phyloP scores from a whole-genome alignment of 2,888 invertebrate genomes.

The Drosophila parthenogenetica region DNA sequence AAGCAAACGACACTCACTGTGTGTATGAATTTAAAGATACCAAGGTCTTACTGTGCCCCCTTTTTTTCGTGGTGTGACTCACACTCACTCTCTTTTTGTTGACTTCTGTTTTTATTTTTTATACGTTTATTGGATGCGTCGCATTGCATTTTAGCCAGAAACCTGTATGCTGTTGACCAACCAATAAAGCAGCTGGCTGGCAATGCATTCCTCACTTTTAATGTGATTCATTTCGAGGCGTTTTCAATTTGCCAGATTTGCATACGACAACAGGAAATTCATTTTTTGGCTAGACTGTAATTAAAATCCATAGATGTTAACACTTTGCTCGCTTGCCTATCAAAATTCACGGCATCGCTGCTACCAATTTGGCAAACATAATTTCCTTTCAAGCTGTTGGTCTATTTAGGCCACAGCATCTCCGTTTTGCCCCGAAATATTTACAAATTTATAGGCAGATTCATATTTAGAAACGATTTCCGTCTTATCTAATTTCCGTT shows the following conservation, averaged over 20 bases:
- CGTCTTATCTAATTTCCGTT: slow-evolving; percentile 16
- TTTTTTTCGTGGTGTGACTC: slow-evolving; percentile 10
- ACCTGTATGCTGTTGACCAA: slow-evolving; percentile 9
- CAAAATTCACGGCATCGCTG: slow-evolving; percentile 11
- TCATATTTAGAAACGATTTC: slow-evolving; percentile 12
- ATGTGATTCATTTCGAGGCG: slow-evolving; percentile 19
- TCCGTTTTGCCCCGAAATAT: not conserved
- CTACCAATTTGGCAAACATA: slow-evolving; percentile 41
- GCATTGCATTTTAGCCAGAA: slow-evolving; percentile 23
- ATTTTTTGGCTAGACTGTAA: slow-evolving; percentile 40
- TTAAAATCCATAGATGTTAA: slow-evolving; percentile 41
- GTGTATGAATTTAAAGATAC: slow-evolving; percentile 5
- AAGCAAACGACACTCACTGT: slow-evolving; percentile 14
- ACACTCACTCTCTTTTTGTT: slow-evolving; percentile 10
- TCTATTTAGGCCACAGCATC: not conserved
- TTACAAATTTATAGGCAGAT: not conserved
- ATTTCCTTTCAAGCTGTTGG: slow-evolving; percentile 39
- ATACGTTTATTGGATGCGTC: slow-evolving; percentile 9
- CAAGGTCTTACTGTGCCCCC: slow-evolving; percentile 14
- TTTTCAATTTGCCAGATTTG: slow-evolving; percentile 11
- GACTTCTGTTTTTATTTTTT: not conserved
- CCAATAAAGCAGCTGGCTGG: slow-evolving; percentile 10
- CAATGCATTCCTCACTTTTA: slow-evolving; percentile 19
- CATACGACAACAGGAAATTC: slow-evolving; percentile 46
- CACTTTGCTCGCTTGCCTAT: slow-evolving; percentile 15